Evolutionary conservation across 2,113 vertebrate genomes (phyloP), one percentile per base, ranked within the genome.

Genomic region (Datnioides undecimradiatus): DNA sequence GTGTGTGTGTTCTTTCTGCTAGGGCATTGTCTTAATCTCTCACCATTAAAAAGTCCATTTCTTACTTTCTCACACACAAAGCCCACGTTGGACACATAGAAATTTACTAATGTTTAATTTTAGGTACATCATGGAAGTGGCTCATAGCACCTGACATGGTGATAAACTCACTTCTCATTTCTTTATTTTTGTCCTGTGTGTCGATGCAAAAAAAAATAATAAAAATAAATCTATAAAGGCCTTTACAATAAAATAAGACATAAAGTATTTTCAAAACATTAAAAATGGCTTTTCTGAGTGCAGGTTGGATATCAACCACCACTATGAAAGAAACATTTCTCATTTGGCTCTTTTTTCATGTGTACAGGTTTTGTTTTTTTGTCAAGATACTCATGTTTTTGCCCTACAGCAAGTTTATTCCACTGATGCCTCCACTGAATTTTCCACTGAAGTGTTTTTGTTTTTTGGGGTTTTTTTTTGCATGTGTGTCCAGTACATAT

Each of bases 11-110:
- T 73, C 71, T 52, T 60, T 4, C 33, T 11, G 27, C 27, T 27
- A 51, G 23, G 27, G 36, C 14, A 17, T 68, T 33, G 38, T 54
- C 58, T 73, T 34, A 13, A 64, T 69, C n/a, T 31, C n/a, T 41
- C 14, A 8, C 21, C 40, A 3, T 46, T 38, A 25, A 14, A 57
- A 48, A 45, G 33, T 17, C 5, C 21, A 17, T 68, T 17, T 57
- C 6, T 73, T 59, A 19, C 34, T 33, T 25, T 17, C 58, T 41
- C 36, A 54, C 36, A 34, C 36, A 64, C 34, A 68, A 36, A 46
- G 19, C 34, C 46, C 25, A 36, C 21, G 27, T 48, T 48, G 34
- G 10, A 8, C 11, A 40, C 31, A 27, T 11, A 33, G 58, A 55
- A 8, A 40, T 12, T 40, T 10, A 38, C 13, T 48, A 27, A 38